Evolutionary conservation across 1,140 invertebrate genomes (phyloP).

Genomic region (Aphelinus certus): DNA sequence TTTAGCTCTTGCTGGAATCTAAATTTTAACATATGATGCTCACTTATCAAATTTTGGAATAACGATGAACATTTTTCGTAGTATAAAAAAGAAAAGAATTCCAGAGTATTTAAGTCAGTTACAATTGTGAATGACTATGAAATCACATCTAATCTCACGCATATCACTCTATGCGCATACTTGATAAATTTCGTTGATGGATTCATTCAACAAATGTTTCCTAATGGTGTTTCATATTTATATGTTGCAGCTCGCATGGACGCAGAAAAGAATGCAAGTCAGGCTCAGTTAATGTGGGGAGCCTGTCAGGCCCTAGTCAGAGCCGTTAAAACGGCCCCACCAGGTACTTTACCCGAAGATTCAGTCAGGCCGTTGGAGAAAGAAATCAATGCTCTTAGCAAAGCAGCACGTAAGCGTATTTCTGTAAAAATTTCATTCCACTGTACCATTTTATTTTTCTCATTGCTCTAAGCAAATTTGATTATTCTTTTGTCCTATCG

Average conservation of each 20-base stretch:
- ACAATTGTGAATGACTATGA: no score
- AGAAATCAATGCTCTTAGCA: slow-evolving; percentile 76
- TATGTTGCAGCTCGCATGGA: slow-evolving; percentile 75
- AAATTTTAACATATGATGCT: no score
- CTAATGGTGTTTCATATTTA: no score
- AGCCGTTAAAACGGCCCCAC: slow-evolving; percentile 74
- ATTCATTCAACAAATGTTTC: no score
- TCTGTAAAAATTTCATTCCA: neutral
- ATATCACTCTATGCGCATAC: no score
- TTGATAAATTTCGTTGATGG: no score
- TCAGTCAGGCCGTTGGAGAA: slow-evolving; percentile 77
- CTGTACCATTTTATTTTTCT: neutral
- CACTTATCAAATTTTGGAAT: no score
- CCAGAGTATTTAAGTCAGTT: no score
- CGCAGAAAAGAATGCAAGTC: slow-evolving; percentile 80
- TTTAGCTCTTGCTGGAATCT: no score
- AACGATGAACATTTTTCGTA: no score
- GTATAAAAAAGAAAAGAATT: no score
- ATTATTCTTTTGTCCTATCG: neutral
- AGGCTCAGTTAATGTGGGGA: slow-evolving; percentile 90
- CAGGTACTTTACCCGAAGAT: slow-evolving; percentile 65
- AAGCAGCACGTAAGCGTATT: slow-evolving; percentile 71
- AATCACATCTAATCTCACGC: no score
- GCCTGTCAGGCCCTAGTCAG: slow-evolving; percentile 86
- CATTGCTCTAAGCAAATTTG: neutral